These are phyloP conservation scores for Sylvicola fuscatus DNA, from an alignment of 2,888 invertebrate species.

Conservation along the genomic window DNA sequence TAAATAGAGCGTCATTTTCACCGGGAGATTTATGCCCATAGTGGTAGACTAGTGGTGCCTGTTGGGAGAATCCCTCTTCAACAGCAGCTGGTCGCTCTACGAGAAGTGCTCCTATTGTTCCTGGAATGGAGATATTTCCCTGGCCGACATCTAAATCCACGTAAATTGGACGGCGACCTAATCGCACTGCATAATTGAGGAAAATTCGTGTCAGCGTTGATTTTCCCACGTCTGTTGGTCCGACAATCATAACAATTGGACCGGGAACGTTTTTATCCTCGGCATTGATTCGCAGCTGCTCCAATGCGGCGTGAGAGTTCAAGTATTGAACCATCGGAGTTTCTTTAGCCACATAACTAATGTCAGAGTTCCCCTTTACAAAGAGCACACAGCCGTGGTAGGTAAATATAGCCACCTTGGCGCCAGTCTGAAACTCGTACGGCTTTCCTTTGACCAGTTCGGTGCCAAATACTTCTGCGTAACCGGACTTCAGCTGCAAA, in stretches of 20 bases:
- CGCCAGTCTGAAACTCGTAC: conserved; percentile 72
- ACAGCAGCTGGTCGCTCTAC: conserved; percentile 86
- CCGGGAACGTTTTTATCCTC: conserved; percentile 54
- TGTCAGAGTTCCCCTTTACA: conserved; percentile 73
- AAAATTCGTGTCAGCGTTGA: conserved; percentile 74
- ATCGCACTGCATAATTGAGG: conserved; percentile 85
- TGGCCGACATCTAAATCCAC: conserved; percentile 95
- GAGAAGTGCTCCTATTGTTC: conserved; percentile 72
- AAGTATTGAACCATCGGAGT: conserved; percentile 92
- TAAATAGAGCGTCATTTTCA: conserved; percentile 65
- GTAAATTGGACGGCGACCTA: conserved; percentile 71
- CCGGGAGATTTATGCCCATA: conserved; percentile 68
- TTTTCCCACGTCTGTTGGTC: conserved; percentile 93
- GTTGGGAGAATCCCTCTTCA: conserved; percentile 88
- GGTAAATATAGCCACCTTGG: conserved; percentile 89
- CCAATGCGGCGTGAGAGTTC: conserved; percentile 88
- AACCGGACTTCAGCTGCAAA: conserved; percentile 61
- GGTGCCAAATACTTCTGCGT: conserved; percentile 92
- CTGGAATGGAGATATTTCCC: conserved; percentile 78
- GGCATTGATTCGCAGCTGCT: conserved; percentile 67
- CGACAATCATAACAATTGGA: conserved; percentile 76
- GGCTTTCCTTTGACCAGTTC: conserved; percentile 84
- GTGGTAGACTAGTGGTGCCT: conserved; percentile 83
- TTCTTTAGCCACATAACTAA: conserved; percentile 85
- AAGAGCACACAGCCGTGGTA: conserved; percentile 88